phyloP scores from a whole-genome alignment of 2,888 invertebrate species.

The Stenotaenia linearis region DNA sequence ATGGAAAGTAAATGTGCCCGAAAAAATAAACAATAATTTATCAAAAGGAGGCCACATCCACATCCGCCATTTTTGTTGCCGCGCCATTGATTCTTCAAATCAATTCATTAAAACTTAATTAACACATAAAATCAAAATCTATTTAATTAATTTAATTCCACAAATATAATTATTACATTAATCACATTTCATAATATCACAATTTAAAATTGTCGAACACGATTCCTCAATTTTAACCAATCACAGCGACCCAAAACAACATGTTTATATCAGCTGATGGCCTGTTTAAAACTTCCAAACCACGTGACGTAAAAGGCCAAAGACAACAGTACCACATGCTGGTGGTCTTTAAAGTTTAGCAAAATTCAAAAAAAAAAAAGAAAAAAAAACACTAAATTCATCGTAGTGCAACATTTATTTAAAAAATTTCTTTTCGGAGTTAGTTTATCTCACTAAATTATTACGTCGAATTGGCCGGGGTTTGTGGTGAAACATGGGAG shows the following conservation, averaged over 20 bases:
- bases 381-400: not conserved
- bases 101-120: too few species aligned
- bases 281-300: not conserved
- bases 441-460: too few species aligned
- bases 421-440: not conserved
- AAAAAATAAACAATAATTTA: not conserved
- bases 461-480: not conserved
- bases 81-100: too few species aligned
- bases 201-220: too few species aligned
- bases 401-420: not conserved
- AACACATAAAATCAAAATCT: too few species aligned
- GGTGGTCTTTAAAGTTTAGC: not conserved
- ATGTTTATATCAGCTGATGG: not conserved
- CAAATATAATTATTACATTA: too few species aligned
- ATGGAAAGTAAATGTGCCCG: not conserved
- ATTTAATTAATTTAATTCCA: too few species aligned
- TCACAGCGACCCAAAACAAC: too few species aligned
- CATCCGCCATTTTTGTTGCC: not conserved
- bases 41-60: not conserved
- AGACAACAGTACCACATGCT: slow-evolving; percentile 20
- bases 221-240: not conserved
- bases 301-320: slow-evolving; percentile 1
- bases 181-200: too few species aligned
- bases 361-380: not conserved
- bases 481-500: not conserved